These are phyloP conservation scores for Thecophora atra DNA, from an alignment of 2,888 invertebrate species.

Conservation along the genomic window DNA sequence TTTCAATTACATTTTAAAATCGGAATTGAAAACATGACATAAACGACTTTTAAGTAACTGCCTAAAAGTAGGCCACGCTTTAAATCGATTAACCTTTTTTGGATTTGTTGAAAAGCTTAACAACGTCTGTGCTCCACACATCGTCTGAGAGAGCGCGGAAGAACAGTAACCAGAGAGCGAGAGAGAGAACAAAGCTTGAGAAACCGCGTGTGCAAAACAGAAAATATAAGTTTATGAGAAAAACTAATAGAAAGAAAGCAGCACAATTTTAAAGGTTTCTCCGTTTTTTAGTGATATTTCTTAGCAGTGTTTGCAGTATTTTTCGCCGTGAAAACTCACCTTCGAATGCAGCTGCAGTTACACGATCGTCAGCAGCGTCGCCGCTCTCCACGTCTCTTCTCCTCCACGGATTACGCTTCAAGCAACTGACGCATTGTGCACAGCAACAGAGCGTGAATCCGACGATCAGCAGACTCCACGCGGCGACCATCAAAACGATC, in stretches of 20 bases:
- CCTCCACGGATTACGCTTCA: conserved; percentile 38
- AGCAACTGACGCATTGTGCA: conserved; percentile 56
- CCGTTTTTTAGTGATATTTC: no score
- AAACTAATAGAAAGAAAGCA: no score
- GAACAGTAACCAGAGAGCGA: no score
- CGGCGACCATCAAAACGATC: conserved; percentile 59
- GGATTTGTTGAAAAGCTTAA: no score
- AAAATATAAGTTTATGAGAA: no score
- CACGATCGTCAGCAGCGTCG: conserved; percentile 31
- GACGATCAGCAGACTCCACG: conserved; percentile 60
- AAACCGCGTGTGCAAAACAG: no score
- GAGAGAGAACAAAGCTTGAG: not conserved
- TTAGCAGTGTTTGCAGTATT: no score
- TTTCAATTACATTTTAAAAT: conserved; percentile 2
- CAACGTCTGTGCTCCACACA: no score
- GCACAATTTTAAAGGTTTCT: no score
- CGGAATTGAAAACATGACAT: not conserved
- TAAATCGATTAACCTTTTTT: no score
- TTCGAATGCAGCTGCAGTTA: not conserved
- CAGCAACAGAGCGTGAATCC: conserved; percentile 62
- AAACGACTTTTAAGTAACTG: not conserved
- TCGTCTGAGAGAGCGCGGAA: no score
- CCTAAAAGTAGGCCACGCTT: conserved; percentile 20
- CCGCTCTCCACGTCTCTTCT: conserved; percentile 41
- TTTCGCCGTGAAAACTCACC: not conserved